Conservation (phyloP, 30 jellyfish, hydroid and myxozoan genomes). For the Aurelia coerulea region DNA sequence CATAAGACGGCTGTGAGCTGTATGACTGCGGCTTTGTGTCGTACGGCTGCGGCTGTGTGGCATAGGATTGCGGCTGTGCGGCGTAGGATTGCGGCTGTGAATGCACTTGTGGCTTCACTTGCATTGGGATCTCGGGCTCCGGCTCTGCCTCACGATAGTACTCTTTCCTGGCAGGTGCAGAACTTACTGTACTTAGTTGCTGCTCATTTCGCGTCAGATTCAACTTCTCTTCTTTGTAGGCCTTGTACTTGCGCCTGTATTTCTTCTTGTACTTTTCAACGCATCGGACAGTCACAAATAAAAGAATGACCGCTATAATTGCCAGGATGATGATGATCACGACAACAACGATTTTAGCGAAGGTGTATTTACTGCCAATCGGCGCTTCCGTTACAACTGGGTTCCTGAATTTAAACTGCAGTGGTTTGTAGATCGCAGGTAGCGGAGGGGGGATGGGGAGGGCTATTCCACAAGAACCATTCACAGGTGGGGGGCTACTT, state of each 20-base stretch:
- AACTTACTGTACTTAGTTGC: neutral
- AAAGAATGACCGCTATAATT: conserved; percentile 48
- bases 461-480: conserved; percentile 47
- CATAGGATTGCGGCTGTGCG: neutral
- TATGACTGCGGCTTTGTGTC: conserved; percentile 7
- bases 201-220: neutral
- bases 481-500: conserved; percentile 41
- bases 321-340: conserved; percentile 46
- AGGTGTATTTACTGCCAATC: conserved; percentile 38
- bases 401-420: conserved; percentile 63
- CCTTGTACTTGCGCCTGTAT: conserved; percentile 14
- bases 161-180: neutral
- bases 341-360: conserved; percentile 48
- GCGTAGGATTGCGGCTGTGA: too few relatives aligned
- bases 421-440: conserved; percentile 71
- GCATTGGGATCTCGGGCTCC: conserved; percentile 28
- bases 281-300: conserved; percentile 39
- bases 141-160: neutral
- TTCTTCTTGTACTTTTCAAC: conserved; percentile 28
- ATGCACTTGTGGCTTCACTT: neutral
- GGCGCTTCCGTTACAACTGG: conserved; percentile 73
- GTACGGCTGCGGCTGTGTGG: too few relatives aligned
- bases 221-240: conserved; percentile 29
- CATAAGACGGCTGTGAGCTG: conserved; percentile 43
- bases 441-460: conserved; percentile 69